These are phyloP conservation scores for Linepithema humile DNA, from an alignment of 1,140 invertebrate species.

Conservation along the genomic window DNA sequence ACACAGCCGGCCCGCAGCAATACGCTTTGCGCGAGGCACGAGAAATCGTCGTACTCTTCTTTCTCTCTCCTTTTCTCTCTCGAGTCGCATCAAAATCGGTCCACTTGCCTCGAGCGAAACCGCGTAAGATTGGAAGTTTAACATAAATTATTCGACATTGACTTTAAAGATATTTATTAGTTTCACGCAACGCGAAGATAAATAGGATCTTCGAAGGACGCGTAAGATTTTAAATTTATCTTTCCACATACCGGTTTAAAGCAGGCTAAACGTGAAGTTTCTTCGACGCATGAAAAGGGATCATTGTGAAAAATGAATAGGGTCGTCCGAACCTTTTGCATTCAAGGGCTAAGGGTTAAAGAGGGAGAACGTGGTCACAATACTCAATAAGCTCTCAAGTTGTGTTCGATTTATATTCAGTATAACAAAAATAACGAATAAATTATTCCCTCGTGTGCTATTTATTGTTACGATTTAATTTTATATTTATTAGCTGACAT, in stretches of 20 bases:
- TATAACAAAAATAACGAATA: background rate
- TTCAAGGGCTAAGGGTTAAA: background rate
- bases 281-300: background rate
- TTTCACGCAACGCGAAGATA: background rate
- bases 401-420: background rate
- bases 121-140: conserved; percentile 28
- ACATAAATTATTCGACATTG: conserved; percentile 44
- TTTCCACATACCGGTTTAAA: background rate
- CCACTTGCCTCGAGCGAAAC: conserved; percentile 11
- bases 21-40: conserved; percentile 40
- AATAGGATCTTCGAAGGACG: background rate
- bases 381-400: background rate
- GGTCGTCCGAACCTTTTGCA: background rate
- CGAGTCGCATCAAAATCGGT: conserved; percentile 36
- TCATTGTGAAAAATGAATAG: background rate
- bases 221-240: background rate
- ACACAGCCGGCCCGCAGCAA: conserved; percentile 42
- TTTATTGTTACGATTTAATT: background rate
- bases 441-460: background rate
- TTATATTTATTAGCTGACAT: background rate
- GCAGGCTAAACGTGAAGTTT: background rate
- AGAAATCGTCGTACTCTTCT: background rate
- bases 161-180: background rate
- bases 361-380: background rate
- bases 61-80: background rate